A percentile compares a stretch with the other conserved stretches of the same genome.
Evolutionary conservation across 2,888 invertebrate genomes (phyloP).

Genomic region (Ramazzottius varieornatus): DNA sequence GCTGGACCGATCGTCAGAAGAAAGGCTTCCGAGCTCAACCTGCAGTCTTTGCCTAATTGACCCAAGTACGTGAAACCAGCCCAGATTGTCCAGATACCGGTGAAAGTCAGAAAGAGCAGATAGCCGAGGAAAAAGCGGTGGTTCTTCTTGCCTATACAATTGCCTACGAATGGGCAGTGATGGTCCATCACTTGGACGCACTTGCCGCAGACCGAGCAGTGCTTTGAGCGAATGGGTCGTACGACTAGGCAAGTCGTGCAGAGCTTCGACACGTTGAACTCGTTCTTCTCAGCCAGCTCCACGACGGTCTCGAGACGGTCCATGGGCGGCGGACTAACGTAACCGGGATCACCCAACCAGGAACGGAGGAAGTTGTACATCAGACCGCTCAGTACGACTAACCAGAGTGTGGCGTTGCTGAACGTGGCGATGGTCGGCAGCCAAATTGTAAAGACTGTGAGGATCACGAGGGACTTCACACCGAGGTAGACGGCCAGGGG

Average conservation of each 20-base stretch:
- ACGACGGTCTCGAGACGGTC: background rate
- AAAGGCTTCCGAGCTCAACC: background rate
- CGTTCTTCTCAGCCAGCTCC: constrained; percentile 3
- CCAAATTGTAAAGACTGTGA: background rate
- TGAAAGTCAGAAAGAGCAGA: background rate
- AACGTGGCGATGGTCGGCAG: background rate
- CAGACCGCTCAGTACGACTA: background rate
- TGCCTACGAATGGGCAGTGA: background rate
- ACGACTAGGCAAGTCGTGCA: background rate
- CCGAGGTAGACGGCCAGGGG: constrained; percentile 2
- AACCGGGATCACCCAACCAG: constrained; percentile 1
- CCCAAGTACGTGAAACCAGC: background rate
- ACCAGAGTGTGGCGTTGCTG: background rate
- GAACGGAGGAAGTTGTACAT: background rate
- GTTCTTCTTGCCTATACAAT: background rate
- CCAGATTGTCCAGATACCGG: background rate
- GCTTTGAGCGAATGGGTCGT: background rate
- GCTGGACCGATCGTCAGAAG: background rate
- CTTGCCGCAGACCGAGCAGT: constrained; percentile 2
- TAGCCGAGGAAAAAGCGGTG: background rate
- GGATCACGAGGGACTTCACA: background rate
- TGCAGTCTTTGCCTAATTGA: background rate
- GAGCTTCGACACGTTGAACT: background rate
- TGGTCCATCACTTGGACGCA: background rate
- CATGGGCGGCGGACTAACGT: background rate